phyloP scores from a whole-genome alignment of 2,888 invertebrate species.

The Aporophyla nigra region DNA sequence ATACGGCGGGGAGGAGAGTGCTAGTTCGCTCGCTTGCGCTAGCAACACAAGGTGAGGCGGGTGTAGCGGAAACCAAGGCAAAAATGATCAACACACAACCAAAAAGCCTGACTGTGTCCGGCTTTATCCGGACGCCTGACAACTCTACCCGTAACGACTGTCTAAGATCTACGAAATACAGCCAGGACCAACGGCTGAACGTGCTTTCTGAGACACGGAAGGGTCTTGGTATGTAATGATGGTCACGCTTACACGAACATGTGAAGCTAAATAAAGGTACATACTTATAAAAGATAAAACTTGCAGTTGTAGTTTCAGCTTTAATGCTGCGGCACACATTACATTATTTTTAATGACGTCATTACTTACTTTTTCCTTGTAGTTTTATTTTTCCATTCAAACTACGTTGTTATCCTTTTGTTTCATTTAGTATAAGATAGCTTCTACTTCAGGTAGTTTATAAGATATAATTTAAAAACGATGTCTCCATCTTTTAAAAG shows the following conservation, averaged over 20 bases:
- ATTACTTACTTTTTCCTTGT: constrained; percentile 38
- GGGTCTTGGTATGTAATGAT: too few relatives aligned
- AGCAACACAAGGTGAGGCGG: too few relatives aligned
- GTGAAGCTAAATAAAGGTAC: background rate
- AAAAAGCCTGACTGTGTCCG: too few relatives aligned
- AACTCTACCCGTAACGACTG: too few relatives aligned
- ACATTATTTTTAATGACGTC: constrained; percentile 54
- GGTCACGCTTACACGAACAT: background rate
- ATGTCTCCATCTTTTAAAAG: background rate
- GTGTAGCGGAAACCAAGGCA: too few relatives aligned
- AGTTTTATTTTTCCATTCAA: constrained; percentile 10
- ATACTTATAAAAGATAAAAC: constrained; percentile 10
- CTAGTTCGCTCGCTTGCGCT: too few relatives aligned
- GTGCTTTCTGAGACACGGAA: too few relatives aligned
- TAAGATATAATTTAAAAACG: background rate
- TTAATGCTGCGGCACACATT: constrained; percentile 28
- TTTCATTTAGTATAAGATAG: background rate
- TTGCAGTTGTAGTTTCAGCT: constrained; percentile 15
- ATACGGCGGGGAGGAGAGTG: too few relatives aligned
- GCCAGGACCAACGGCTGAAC: too few relatives aligned
- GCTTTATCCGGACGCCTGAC: too few relatives aligned
- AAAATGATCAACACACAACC: too few relatives aligned
- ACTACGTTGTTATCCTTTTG: background rate
- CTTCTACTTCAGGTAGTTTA: background rate
- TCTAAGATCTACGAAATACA: too few relatives aligned